phyloP scores from a whole-genome alignment of 1,140 invertebrate genomes.

The Maconellicoccus hirsutus region DNA sequence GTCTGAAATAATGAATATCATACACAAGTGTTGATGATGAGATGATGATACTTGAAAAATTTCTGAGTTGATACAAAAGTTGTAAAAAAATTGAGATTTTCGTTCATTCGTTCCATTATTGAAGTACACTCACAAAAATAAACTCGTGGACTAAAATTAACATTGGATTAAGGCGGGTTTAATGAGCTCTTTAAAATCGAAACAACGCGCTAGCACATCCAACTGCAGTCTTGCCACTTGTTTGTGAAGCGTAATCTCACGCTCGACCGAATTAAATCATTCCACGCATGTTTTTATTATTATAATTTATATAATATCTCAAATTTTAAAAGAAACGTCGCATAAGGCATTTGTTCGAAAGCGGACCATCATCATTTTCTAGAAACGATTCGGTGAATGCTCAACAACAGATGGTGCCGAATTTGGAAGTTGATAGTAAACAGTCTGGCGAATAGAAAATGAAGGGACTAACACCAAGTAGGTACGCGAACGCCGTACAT shows the following conservation, averaged over 20 bases:
- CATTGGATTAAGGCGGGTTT: background rate
- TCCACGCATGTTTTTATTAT: background rate
- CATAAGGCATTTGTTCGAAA: background rate
- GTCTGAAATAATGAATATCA: too few relatives aligned
- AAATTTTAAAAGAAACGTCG: background rate
- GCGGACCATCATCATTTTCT: background rate
- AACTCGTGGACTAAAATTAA: background rate
- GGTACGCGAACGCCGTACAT: too few relatives aligned
- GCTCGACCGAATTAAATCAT: conserved; percentile 12
- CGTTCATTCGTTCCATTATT: too few relatives aligned
- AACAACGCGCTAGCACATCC: background rate
- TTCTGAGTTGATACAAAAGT: too few relatives aligned
- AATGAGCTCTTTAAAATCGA: background rate
- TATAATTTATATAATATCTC: background rate
- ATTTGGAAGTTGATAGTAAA: background rate
- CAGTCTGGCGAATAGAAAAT: background rate
- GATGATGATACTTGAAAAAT: too few relatives aligned
- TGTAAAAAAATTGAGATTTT: too few relatives aligned
- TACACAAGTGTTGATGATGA: too few relatives aligned
- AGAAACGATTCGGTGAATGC: background rate
- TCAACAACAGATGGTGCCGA: conserved; percentile 9
- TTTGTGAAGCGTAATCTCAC: conserved; percentile 16
- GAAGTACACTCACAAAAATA: background rate
- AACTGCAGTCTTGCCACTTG: conserved; percentile 6
- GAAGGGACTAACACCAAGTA: too few relatives aligned